phyloP scores from a whole-genome alignment of 2,113 vertebrate species.

The Neolamprologus devosi region DNA sequence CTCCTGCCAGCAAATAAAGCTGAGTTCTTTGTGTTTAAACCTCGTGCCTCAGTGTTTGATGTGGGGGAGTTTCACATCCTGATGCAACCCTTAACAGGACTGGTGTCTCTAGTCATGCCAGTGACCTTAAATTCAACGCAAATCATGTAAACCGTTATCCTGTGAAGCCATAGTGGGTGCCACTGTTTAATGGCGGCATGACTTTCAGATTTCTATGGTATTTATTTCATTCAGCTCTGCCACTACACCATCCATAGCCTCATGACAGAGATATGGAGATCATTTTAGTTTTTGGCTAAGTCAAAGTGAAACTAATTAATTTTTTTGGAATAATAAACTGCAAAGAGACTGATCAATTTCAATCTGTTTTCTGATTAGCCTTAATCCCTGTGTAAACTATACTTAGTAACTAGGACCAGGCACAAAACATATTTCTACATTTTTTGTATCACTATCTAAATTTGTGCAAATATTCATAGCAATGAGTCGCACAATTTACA shows the following conservation, averaged over 20 bases:
- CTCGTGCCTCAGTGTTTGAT: not conserved
- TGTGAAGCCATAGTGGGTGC: not conserved
- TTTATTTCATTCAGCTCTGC: not conserved
- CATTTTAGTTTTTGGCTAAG: not conserved
- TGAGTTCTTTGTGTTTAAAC: too few species aligned
- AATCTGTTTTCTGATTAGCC: not conserved
- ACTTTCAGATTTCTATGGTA: not conserved
- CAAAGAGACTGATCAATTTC: not conserved
- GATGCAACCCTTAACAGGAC: not conserved
- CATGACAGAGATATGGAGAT: not conserved
- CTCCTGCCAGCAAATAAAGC: too few species aligned
- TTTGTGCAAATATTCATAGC: not conserved
- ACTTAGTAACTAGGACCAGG: not conserved
- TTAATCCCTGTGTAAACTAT: not conserved
- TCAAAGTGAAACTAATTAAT: not conserved
- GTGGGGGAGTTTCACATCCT: not conserved
- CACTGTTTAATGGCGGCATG: not conserved
- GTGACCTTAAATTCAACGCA: not conserved
- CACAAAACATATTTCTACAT: not conserved
- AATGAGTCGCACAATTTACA: not conserved
- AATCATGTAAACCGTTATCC: not conserved
- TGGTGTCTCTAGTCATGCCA: not conserved
- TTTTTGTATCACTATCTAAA: not conserved
- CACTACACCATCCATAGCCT: not conserved
- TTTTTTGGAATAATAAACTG: not conserved